Percentiles rank a stretch among this genome's conserved stretches.
Conservation (phyloP, 35 echinoderm and acorn worm species). For the Heliocidaris erythrogramma region DNA sequence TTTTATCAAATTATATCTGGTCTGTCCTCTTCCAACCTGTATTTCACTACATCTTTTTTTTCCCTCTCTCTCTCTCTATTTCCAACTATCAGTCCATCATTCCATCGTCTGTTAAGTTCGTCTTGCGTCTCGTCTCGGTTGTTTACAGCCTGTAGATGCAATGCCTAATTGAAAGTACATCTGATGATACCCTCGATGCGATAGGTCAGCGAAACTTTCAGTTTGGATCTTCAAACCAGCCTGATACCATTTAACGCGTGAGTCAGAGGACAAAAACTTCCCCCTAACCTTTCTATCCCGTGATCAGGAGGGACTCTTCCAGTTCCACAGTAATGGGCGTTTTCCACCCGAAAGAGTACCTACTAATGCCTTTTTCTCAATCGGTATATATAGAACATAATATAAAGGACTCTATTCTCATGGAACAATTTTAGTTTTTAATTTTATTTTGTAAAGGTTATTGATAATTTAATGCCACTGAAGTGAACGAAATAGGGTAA, state of each 20-base stretch:
- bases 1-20: too few relatives aligned
- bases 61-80: background rate
- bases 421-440: too few relatives aligned
- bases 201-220: conserved; percentile 9
- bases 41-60: too few relatives aligned
- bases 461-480: too few relatives aligned
- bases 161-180: background rate
- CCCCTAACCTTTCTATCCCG: background rate
- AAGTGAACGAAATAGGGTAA: too few relatives aligned
- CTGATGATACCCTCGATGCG: background rate
- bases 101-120: background rate
- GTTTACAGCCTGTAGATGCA: background rate
- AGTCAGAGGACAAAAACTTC: conserved; percentile 14
- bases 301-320: background rate
- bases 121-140: background rate
- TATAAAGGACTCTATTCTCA: too few relatives aligned
- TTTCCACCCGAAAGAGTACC: background rate
- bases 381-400: too few relatives aligned
- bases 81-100: background rate
- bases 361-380: too few relatives aligned
- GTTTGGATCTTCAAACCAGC: conserved; percentile 8
- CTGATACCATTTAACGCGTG: conserved; percentile 2
- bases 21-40: too few relatives aligned
- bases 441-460: too few relatives aligned
- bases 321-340: background rate